Evolutionary conservation across 2,888 invertebrate genomes (phyloP), one percentile per base, ranked within the genome.

Genomic region (Rhamnusium bicolor): DNA sequence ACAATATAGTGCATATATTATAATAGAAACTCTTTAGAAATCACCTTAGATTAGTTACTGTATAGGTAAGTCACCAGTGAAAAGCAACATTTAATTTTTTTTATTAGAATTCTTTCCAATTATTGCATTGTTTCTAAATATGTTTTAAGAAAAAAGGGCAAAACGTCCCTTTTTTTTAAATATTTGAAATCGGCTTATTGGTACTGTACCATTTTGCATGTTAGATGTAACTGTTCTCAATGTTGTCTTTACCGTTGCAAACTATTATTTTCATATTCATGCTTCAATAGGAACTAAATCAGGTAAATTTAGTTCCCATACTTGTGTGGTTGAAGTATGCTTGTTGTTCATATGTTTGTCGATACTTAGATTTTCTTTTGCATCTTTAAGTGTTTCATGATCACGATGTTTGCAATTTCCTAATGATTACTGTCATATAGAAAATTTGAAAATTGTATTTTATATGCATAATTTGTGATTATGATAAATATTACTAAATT

Each of bases 281-380:
- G 88, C 88, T 87, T 87, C 87, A 74, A 81, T 83, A 88, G 88
- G 88, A 87, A 87, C 87, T 86, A 88, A 88, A 87, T 88, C 88
- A 88, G 88, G 88, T 88, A 88, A 88, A 86, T 88, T 87, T 88
- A 87, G 87, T 87, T 87, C 87, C 87, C 63, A 21, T 72, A 73
- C 54, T 75, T 54, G 68, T 69, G 63, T 74, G 21, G 61, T 74
- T 65, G 71, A 74, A 73, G 46, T 69, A 69, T 71, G 74, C 74
- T 76, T 74, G 72, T 54, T 70, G 21, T 62, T 65, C 2, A 32
- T 58, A 21, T 53, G 53, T 58, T 58, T 14, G 27, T 8, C 12
- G 6, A 19, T 66, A 60, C 58, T 69, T 60, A 49, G 54, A 40
- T 67, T 69, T 60, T 49, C 24, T 54, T 29, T 58, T 29, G 29